Base-by-base conservation (phyloP, 2,888 invertebrate genomes). In the Vesta saturnalis region DNA sequence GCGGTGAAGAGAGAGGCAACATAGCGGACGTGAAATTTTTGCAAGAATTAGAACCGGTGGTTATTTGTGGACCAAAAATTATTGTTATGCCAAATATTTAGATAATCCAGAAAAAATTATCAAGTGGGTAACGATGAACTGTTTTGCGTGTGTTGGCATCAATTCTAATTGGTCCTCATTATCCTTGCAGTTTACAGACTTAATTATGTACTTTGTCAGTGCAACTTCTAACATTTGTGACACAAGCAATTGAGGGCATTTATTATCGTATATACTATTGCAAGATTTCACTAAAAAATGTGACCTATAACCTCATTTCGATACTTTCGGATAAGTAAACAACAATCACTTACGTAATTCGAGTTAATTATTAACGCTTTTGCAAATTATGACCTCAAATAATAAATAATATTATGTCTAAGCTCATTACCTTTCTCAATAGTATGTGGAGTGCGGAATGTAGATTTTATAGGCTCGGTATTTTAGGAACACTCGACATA, bases 381-480 rank as follows among this genome's bases (percentile, higher is more conserved):
- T 8, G 39, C 39, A 39, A 39, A 39, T 4, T 39, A n/a, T 39
- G 39, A n/a, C 39, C 39, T n/a, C 39, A 39, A 12, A 39, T 39
- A 39, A 39, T 39, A 39, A 39, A 39, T 39, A 39, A 39, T 39
- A 39, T 49, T 49, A 14, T 49, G 47, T 73, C 71, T 68, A 67
- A 70, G 73, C 74, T 76, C 78, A 76, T 78, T 78, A 78, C 77
- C 77, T 76, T 74, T 76, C 75, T 75, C 77, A 78, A 78, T 77
- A 76, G 77, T 73, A 74, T 74, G 76, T 74, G 74, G 69, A 73
- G 73, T 76, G 73, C 67, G 73, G 64, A 57, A 67, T 64, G 66
- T 54, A 30, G 52, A 19, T 21, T 56, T 68, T 68, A 61, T 58
- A 39, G 16, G 49, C 49, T 59, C 18, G 61, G 59, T 67, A 67